Evolutionary conservation across 2,113 vertebrate genomes (phyloP).

Genomic region (Triplophysa rosa): DNA sequence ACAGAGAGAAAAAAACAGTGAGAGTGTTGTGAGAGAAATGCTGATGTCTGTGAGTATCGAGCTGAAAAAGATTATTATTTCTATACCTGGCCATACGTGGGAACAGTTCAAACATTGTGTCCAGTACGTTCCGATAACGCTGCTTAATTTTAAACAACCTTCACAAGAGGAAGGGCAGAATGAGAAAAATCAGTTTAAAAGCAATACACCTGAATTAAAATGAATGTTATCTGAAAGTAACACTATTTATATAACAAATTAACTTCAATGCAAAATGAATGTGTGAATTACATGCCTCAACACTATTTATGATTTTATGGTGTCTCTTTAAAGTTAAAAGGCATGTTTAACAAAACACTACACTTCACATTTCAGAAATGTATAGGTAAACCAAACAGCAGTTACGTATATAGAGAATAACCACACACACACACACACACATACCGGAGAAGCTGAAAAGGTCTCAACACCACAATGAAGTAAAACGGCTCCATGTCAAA

Average conservation of each 20-base stretch:
- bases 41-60: neutral
- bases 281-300: no score
- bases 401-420: neutral
- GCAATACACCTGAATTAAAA: no score
- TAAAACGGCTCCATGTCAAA: conserved; percentile 97
- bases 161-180: conserved; percentile 8
- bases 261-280: no score
- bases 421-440: conserved; percentile 22
- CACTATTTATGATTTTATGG: no score
- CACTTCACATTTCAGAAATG: neutral
- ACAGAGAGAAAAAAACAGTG: conserved; percentile 8
- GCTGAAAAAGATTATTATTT: neutral
- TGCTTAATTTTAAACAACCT: conserved; percentile 97
- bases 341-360: no score
- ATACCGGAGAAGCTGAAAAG: conserved; percentile 92
- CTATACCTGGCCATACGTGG: conserved; percentile 93
- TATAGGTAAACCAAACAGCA: no score
- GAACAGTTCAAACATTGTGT: conserved; percentile 97
- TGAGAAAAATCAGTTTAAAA: neutral
- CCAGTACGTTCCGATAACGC: conserved; percentile 92
- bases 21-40: neutral
- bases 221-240: no score
- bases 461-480: conserved; percentile 93
- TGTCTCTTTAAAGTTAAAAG: no score
- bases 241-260: no score